A percentile compares a stretch with the other conserved stretches of the same genome.
Evolutionary conservation across 2,113 vertebrate genomes (phyloP).

Genomic region (Oxygymnocypris stewartii): DNA sequence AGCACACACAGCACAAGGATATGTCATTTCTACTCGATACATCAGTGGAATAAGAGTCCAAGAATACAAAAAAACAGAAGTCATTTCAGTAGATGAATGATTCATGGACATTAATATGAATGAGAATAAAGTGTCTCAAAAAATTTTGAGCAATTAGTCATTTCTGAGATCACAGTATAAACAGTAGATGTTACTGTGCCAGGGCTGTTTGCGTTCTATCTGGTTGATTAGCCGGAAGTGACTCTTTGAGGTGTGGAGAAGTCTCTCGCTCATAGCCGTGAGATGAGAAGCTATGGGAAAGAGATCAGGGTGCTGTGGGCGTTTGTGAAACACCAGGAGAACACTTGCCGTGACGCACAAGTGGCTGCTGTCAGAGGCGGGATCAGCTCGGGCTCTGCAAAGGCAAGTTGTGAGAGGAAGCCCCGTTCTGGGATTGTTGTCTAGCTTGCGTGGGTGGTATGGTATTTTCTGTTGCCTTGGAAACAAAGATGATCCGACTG

Average conservation of each 20-base stretch:
- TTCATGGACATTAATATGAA: not conserved
- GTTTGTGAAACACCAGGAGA: slow-evolving; percentile 44
- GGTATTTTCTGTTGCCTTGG: slow-evolving; percentile 40
- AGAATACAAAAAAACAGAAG: not conserved
- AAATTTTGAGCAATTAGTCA: not conserved
- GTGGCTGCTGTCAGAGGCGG: slow-evolving; percentile 54
- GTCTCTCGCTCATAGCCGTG: slow-evolving; percentile 10
- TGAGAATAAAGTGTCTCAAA: not conserved
- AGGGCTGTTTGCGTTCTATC: not conserved
- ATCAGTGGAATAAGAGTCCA: not conserved
- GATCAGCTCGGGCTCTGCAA: slow-evolving; percentile 55
- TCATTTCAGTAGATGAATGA: not conserved
- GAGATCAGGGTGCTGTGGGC: slow-evolving; percentile 7
- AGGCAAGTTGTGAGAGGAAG: slow-evolving; percentile 64
- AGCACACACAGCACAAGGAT: not conserved
- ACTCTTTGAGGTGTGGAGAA: slow-evolving; percentile 51
- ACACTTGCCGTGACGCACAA: slow-evolving; percentile 49
- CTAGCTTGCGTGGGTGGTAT: not conserved
- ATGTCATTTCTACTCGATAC: not conserved
- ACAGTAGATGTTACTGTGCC: not conserved
- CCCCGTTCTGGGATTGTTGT: slow-evolving; percentile 52
- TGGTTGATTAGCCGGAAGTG: slow-evolving; percentile 45
- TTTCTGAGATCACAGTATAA: not conserved
- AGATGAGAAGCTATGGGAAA: not conserved
- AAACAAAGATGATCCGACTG: slow-evolving; percentile 35